Conservation (phyloP, 2,888 invertebrate genomes). For the Tinea pellionella region DNA sequence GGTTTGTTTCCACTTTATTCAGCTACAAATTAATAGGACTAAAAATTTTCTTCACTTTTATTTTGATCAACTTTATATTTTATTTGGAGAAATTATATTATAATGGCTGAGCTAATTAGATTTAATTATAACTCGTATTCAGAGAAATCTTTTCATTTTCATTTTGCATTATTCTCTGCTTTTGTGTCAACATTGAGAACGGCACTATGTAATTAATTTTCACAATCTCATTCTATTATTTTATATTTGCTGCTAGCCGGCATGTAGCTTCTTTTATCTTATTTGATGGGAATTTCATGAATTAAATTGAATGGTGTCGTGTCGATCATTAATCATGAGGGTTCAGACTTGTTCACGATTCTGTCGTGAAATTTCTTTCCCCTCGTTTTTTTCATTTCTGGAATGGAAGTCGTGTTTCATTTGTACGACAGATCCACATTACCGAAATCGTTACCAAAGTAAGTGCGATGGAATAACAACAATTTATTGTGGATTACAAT, state of each 20-base stretch:
- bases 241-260: not conserved
- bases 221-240: not conserved
- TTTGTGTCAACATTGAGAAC: not conserved
- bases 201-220: not conserved
- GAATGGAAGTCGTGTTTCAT: conserved; percentile 19
- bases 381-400: conserved; percentile 23
- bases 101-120: not conserved
- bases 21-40: not conserved
- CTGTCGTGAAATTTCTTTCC: conserved; percentile 32
- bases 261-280: conserved; percentile 27
- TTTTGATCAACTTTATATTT: not conserved
- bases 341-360: conserved; percentile 33
- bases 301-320: conserved; percentile 50
- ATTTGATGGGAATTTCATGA: conserved; percentile 38
- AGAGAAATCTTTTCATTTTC: not conserved
- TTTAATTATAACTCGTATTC: not conserved
- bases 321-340: conserved; percentile 47
- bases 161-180: not conserved
- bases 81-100: not conserved
- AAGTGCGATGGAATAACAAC: not conserved
- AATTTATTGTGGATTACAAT: not conserved
- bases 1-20: not conserved
- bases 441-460: not conserved
- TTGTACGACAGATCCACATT: conserved; percentile 19
- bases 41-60: not conserved